Percentiles rank a stretch among this genome's conserved stretches.
Evolutionary conservation across 2,113 vertebrate genomes (phyloP).

Genomic region (Pelusios castaneus): DNA sequence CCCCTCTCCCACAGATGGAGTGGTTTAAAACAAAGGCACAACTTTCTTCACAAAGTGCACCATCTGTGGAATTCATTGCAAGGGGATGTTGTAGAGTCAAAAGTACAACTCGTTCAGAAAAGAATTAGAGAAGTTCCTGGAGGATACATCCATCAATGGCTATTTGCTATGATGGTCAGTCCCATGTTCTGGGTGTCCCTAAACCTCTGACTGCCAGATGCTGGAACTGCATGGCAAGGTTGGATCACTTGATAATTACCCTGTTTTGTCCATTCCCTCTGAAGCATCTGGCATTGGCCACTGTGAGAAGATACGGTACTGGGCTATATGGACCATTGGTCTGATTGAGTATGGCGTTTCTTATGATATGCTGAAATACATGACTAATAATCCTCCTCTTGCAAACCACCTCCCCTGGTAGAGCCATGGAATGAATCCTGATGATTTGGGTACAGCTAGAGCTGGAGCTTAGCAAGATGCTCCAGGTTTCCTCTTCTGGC

Average conservation of each 20-base stretch:
- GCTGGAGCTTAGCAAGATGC: not conserved
- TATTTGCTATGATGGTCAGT: not conserved
- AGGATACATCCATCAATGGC: not conserved
- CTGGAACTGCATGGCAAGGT: not conserved
- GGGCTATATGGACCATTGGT: not conserved
- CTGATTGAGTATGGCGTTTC: not conserved
- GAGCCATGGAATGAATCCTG: not conserved
- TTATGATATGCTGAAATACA: not conserved
- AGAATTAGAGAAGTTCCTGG: not conserved
- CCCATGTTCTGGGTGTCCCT: not conserved
- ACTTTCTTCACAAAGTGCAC: not conserved
- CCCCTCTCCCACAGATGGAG: not conserved
- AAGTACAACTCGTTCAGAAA: not conserved
- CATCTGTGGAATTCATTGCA: not conserved
- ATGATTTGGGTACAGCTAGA: not conserved
- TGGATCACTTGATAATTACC: not conserved
- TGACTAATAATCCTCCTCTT: not conserved
- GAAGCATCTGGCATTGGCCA: not conserved
- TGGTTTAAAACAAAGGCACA: not conserved
- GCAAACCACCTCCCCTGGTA: not conserved
- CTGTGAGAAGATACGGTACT: not conserved
- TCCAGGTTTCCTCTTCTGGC: not conserved
- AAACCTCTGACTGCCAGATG: not conserved
- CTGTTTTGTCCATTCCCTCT: not conserved
- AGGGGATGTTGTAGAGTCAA: not conserved